These are phyloP conservation scores for Corbicula japonica DNA, from an alignment of 2,888 invertebrate genomes.

Conservation along the genomic window DNA sequence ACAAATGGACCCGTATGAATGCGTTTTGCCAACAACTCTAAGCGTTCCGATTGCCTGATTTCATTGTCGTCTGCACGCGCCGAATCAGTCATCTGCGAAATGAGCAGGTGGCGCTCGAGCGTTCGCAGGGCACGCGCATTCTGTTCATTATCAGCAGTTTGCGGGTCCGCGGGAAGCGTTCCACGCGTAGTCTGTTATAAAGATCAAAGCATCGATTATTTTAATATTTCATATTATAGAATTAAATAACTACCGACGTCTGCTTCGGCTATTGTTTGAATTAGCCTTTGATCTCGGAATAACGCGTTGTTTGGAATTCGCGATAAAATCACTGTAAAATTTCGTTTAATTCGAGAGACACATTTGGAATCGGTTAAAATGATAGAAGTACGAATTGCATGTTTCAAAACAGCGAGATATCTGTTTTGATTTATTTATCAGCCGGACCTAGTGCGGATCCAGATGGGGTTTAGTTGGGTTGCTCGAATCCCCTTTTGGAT, in stretches of 20 bases:
- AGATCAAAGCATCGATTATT: slow-evolving; percentile 39
- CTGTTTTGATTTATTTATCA: too few species aligned
- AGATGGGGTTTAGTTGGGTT: too few species aligned
- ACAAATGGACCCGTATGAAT: background rate
- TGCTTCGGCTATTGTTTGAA: slow-evolving; percentile 25
- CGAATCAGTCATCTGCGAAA: slow-evolving; percentile 36
- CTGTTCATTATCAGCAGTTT: background rate
- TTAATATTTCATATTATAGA: slow-evolving; percentile 45
- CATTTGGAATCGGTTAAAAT: too few species aligned
- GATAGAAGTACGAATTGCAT: too few species aligned
- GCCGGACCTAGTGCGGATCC: too few species aligned
- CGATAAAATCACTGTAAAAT: too few species aligned
- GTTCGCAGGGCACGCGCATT: slow-evolving; percentile 44
- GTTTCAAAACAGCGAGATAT: too few species aligned
- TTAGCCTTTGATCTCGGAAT: too few species aligned
- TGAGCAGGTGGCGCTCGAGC: slow-evolving; percentile 46
- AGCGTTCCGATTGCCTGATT: slow-evolving; percentile 50
- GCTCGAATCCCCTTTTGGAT: too few species aligned
- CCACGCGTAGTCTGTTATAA: background rate
- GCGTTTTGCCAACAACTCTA: background rate
- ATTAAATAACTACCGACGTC: slow-evolving; percentile 33
- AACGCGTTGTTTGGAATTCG: too few species aligned
- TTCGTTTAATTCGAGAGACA: too few species aligned
- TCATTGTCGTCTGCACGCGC: slow-evolving; percentile 62
- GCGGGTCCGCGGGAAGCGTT: background rate